Evolutionary conservation across 1,140 invertebrate genomes (phyloP), one percentile per base, ranked within the genome.

Genomic region (Panagrolaimus sp.): DNA sequence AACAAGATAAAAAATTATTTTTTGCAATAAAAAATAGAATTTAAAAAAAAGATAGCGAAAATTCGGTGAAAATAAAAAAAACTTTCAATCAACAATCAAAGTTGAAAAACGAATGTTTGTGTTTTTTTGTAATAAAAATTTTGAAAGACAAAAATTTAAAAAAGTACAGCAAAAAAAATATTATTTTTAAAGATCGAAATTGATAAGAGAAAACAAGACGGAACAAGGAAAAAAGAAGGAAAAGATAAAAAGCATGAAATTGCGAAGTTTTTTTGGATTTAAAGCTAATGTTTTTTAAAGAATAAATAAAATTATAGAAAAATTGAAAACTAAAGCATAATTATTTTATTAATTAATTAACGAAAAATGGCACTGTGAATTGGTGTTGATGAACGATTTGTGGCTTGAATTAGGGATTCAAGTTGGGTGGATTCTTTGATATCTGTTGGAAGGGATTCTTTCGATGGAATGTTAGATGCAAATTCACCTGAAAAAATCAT

Each of bases 401-500:
- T 48, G 4, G 76, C 62, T 9, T 66, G 47, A 17, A 77, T 62
- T 4, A 76, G 72, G 1, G 67, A 47, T 32, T 66, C 52, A n/a
- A 76, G 43, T 26, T 73, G 38, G 12, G 65, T 75, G 26, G 77
- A 72, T 4, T 45, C 46, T 24, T 66, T 21, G n/a, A 77, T 77
- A 47, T 78, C 73, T 21, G 58, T 55, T n/a, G 77, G 48, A 9
- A 78, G 44, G 5, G 74, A 58, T 21, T 24, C 63, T 43, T 63
- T n/a, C 7, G 74, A 73, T 14, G 81, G 81, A 4, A 82, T 72
- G 65, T 82, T 82, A 8, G 73, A 55, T 38, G 71, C 73, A 46
- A 83, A 82, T 69, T 82, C 81, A 43, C 81, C 78, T 82, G 55
- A 55, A 78, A 70, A n/a, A n/a, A n/a, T n/a, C n/a, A n/a, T 15